Percentiles rank a stretch among this genome's conserved stretches.
Conservation (phyloP, 2,888 invertebrate species). For the Epirrhoe alternata region DNA sequence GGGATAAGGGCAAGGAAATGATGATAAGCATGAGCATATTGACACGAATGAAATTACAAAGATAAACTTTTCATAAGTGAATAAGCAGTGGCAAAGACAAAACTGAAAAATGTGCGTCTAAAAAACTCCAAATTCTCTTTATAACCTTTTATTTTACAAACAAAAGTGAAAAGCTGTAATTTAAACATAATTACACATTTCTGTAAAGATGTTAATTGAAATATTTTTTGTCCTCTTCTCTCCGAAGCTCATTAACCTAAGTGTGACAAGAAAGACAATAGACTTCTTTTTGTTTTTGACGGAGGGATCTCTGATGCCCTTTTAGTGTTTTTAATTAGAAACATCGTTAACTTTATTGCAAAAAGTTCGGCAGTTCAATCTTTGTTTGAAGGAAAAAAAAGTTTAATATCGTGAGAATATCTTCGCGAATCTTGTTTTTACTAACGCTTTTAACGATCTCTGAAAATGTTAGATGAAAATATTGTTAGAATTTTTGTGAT, state of each 20-base stretch:
- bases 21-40: too few relatives aligned
- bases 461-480: conserved; percentile 29
- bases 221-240: conserved; percentile 46
- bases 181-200: conserved; percentile 59
- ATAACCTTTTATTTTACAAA: conserved; percentile 42
- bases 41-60: too few relatives aligned
- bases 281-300: conserved; percentile 57
- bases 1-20: too few relatives aligned
- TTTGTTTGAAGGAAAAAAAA: conserved; percentile 56
- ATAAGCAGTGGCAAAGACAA: neutral
- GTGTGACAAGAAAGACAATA: conserved; percentile 46
- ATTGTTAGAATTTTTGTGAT: conserved; percentile 17
- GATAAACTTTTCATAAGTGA: neutral
- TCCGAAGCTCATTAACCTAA: conserved; percentile 47
- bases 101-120: neutral
- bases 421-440: conserved; percentile 35
- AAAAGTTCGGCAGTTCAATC: conserved; percentile 51
- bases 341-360: conserved; percentile 53
- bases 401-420: conserved; percentile 53
- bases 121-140: neutral
- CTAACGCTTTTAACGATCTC: conserved; percentile 34
- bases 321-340: conserved; percentile 57
- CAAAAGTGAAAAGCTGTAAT: conserved; percentile 48
- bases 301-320: conserved; percentile 54
- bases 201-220: conserved; percentile 60